These are phyloP conservation scores for Ochotona princeps DNA, from an alignment of 2,113 vertebrate genomes.

Conservation along the genomic window DNA sequence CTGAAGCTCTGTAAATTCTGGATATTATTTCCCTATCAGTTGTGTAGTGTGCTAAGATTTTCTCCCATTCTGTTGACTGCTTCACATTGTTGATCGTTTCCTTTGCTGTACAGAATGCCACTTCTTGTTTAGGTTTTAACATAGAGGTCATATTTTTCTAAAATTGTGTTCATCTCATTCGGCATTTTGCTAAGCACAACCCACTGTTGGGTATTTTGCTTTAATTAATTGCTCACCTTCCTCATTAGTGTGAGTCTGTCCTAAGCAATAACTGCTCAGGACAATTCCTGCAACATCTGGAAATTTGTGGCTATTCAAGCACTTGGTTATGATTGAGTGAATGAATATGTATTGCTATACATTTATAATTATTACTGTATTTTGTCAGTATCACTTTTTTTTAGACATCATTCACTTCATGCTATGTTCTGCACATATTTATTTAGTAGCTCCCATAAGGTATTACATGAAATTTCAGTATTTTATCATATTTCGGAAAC, in stretches of 20 bases:
- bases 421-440: neutral
- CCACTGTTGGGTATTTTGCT: neutral
- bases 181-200: neutral
- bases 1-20: no score
- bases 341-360: neutral
- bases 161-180: neutral
- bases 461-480: constrained; percentile 1
- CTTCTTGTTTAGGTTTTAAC: neutral
- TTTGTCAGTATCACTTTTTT: neutral
- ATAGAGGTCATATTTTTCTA: neutral
- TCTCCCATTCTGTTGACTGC: no score
- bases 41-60: no score
- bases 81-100: neutral
- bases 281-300: neutral
- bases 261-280: neutral
- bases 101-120: neutral
- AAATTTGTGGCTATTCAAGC: neutral
- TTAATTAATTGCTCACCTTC: neutral
- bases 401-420: neutral
- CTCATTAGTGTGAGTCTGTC: neutral
- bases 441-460: neutral
- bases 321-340: neutral
- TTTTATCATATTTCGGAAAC: neutral
- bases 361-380: neutral
- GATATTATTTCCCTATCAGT: no score